Evolutionary conservation across 2,888 invertebrate genomes (phyloP), one percentile per base, ranked within the genome.

Genomic region (Zhuqinia jingwanae): DNA sequence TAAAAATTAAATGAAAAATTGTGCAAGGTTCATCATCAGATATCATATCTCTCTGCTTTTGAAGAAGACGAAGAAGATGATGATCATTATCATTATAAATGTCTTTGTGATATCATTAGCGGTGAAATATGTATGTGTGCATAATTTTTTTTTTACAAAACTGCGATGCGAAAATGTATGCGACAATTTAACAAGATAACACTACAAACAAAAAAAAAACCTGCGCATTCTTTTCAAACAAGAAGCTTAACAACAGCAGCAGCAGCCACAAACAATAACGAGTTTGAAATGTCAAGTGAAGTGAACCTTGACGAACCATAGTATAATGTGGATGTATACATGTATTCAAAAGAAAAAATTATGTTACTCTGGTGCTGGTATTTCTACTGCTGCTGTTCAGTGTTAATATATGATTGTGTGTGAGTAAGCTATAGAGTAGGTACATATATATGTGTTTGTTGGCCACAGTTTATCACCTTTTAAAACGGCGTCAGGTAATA

Each of bases 381-480:
- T n/a, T 2, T 5, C 36, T n/a, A 15, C 50, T 50, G 17, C 50
- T 25, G 8, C 27, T 50, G 27, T 50, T 70, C n/a, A n/a, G n/a
- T n/a, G n/a, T n/a, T n/a, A n/a, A n/a, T n/a, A n/a, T n/a, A n/a
- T n/a, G n/a, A n/a, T n/a, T n/a, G n/a, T n/a, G n/a, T n/a, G n/a
- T n/a, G n/a, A n/a, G n/a, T n/a, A n/a, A n/a, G n/a, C n/a, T n/a
- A n/a, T n/a, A n/a, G n/a, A n/a, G n/a, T n/a, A n/a, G n/a, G n/a
- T n/a, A n/a, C n/a, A n/a, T n/a, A n/a, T n/a, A n/a, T n/a, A n/a
- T n/a, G n/a, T n/a, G 25, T 11, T 17, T n/a, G 22, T 45, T 53
- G 47, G 60, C 56, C 77, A 77, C 56, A 65, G 83, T 84, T 84
- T 84, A 84, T 76, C 83, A 84, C 83, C 83, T 77, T 77, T 77